A percentile compares a stretch with the other conserved stretches of the same genome.
Evolutionary conservation across 2,797 vertebrate genomes (phyloP).

Genomic region (Cirrhinus molitorella): DNA sequence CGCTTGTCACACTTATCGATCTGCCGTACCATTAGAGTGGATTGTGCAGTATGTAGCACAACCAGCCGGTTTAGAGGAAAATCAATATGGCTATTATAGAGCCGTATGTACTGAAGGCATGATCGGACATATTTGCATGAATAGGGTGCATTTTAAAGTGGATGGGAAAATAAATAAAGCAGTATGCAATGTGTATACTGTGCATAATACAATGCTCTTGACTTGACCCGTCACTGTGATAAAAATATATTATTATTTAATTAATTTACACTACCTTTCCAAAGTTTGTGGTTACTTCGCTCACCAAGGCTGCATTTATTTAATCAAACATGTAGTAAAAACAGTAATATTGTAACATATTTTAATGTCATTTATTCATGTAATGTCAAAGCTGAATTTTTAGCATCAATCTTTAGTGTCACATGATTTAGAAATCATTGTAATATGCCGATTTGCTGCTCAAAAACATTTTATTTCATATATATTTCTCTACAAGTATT

Average conservation of each 20-base stretch:
- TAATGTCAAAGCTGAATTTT: background rate
- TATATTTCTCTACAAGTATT: no score
- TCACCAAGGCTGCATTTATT: constrained; percentile 1
- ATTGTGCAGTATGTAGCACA: constrained; percentile 7
- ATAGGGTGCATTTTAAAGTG: constrained; percentile 3
- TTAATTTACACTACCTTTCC: background rate
- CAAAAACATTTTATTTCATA: no score
- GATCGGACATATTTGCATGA: background rate
- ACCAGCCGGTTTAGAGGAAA: constrained; percentile 48
- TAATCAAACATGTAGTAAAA: background rate
- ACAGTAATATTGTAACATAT: background rate
- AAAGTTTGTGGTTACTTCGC: background rate
- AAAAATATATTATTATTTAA: background rate
- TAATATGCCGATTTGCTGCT: no score
- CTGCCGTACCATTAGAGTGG: constrained; percentile 22
- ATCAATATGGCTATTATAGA: constrained; percentile 54
- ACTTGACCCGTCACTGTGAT: background rate
- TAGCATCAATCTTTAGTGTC: no score
- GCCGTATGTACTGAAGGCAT: constrained; percentile 2
- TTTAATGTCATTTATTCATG: background rate
- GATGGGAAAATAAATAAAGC: background rate
- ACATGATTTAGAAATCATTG: no score
- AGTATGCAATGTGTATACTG: background rate
- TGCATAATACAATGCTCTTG: background rate
- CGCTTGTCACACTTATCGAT: constrained; percentile 42